Conservation (phyloP, 2,797 vertebrate genomes). For the Fratercula arctica region DNA sequence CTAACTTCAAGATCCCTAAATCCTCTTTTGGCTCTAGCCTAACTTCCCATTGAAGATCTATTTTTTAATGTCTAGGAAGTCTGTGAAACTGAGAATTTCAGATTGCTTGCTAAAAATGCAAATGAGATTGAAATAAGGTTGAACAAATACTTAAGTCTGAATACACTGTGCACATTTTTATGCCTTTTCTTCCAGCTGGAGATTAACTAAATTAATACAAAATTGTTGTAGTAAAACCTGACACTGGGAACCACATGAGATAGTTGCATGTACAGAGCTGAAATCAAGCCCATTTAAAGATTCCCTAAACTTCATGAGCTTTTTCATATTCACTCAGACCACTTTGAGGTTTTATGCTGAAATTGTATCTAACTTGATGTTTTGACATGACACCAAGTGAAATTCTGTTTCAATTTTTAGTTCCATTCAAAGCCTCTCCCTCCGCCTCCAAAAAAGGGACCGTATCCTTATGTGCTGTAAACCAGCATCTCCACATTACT, state of each 20-base stretch:
- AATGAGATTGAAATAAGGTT: background rate
- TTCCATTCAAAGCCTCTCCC: background rate
- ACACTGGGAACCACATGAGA: background rate
- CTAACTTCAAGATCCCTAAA: background rate
- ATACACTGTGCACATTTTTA: background rate
- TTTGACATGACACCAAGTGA: conserved; percentile 3
- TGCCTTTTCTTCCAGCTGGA: background rate
- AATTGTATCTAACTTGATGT: background rate
- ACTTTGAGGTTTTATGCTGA: background rate
- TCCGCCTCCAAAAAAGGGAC: fast-evolving
- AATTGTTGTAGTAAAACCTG: background rate
- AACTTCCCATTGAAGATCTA: background rate
- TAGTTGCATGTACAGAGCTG: background rate
- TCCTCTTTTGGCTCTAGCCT: background rate
- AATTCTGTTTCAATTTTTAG: conserved; percentile 8
- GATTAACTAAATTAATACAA: background rate
- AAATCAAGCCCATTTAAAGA: background rate
- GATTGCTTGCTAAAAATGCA: background rate
- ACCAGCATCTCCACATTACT: background rate
- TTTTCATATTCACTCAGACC: background rate
- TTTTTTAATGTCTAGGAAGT: background rate
- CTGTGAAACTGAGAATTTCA: background rate
- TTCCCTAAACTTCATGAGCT: background rate
- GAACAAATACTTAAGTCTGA: background rate
- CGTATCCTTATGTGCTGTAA: background rate